Percentiles rank a stretch among this genome's conserved stretches.
Evolutionary conservation across 2,113 vertebrate species (phyloP).

Genomic region (Malurus melanocephalus): DNA sequence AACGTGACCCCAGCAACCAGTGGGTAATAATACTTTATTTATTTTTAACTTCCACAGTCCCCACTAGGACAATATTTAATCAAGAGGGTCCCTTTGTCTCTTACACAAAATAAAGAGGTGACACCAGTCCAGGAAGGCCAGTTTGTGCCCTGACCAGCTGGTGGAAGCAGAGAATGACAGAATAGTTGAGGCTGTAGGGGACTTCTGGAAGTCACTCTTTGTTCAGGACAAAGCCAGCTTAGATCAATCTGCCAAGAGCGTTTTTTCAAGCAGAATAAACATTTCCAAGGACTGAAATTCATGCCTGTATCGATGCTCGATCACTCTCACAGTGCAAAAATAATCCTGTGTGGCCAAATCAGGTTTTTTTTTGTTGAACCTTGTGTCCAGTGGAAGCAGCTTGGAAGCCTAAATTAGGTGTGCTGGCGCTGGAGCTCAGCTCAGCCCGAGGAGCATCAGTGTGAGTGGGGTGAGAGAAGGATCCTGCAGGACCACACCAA

Average conservation of each 20-base stretch:
- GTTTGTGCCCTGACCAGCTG: background rate
- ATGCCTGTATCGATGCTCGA: fast-evolving
- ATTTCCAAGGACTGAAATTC: background rate
- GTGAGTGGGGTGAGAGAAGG: background rate
- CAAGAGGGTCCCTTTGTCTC: background rate
- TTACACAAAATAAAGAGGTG: background rate
- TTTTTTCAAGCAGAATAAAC: background rate
- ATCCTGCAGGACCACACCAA: background rate
- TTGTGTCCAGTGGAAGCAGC: background rate
- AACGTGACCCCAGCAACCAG: fast-evolving
- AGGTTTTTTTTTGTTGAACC: background rate
- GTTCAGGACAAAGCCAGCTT: background rate
- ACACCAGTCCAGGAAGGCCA: background rate
- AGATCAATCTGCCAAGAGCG: background rate
- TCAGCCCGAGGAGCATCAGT: background rate
- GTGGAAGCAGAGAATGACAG: background rate
- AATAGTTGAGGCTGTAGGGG: background rate
- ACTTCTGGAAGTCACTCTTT: background rate
- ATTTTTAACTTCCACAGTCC: background rate
- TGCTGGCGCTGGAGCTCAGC: background rate
- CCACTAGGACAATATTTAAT: background rate
- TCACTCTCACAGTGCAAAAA: background rate
- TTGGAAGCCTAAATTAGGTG: background rate
- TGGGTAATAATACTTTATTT: no score
- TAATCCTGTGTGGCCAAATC: background rate